Evolutionary conservation across 2,113 vertebrate genomes (phyloP), one percentile per base, ranked within the genome.

Genomic region (Hypomesus transpacificus): DNA sequence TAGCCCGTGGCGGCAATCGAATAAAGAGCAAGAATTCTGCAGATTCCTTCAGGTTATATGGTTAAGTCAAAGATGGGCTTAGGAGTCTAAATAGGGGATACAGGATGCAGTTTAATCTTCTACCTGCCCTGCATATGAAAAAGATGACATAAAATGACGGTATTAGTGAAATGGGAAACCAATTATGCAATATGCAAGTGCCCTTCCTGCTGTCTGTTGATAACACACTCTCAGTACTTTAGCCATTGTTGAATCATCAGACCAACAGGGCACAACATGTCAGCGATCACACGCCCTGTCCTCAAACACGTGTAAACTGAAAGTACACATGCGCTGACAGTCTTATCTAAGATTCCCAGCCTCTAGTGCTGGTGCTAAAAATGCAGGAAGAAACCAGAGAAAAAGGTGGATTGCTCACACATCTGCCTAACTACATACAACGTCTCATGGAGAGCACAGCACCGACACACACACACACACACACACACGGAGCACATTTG

Each of bases 221-320:
- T 73, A 79, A 75, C 57, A 81, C 83, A 74, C 72, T 81, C 66
- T 64, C 80, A 87, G 87, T 88, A 77, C 73, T 82, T 69, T 76
- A 31, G 62, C 69, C 70, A 31, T 66, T 50, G 71, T 63, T 71
- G 51, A 52, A 57, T 71, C 71, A 53, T 14, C 24, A 54, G 51
- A 71, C n/a, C 14, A 70, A 73, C 66, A 34, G 52, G 80, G 78
- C 79, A 76, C 0, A 68, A 69, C 66, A 73, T 78, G 72, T 77
- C 75, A 77, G 64, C 64, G 68, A 82, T 83, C 73, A 34, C 74
- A 81, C 62, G 77, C 68, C 76, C 73, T 61, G 1, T 77, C 75
- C 18, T 58, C 80, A 66, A 66, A 78, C 26, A 24, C n/a, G 51
- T 46, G 77, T 79, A 77, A 82, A 80, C 77, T 80, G 62, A 82